These are phyloP conservation scores for Lindbergichthys nudifrons DNA, from an alignment of 2,797 vertebrate species.

Conservation along the genomic window DNA sequence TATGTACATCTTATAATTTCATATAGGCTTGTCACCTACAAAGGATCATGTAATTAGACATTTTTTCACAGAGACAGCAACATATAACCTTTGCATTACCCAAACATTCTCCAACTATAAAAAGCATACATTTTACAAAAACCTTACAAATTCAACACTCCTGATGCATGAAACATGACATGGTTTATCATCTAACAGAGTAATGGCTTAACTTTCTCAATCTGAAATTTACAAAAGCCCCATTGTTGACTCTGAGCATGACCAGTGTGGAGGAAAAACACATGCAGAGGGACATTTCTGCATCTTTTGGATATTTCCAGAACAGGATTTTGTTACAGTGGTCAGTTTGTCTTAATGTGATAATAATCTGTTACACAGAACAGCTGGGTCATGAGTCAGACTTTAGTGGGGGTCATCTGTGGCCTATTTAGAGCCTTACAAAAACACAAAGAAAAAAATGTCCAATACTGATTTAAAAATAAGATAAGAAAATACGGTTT, in stretches of 20 bases:
- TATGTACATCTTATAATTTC: conserved; percentile 65
- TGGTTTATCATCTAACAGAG: not conserved
- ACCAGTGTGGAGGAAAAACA: conserved; percentile 24
- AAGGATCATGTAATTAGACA: conserved; percentile 40
- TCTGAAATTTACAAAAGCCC: conserved; percentile 20
- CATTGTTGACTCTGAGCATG: conserved; percentile 29
- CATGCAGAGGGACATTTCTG: conserved; percentile 24
- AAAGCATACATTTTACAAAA: conserved; percentile 31
- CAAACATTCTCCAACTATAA: conserved; percentile 36
- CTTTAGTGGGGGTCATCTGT: conserved; percentile 52
- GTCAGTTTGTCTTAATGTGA: conserved; percentile 54
- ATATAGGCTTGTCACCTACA: conserved; percentile 58
- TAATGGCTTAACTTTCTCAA: conserved; percentile 28
- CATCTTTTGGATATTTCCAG: conserved; percentile 56
- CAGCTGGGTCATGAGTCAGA: conserved; percentile 59
- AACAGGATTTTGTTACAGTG: conserved; percentile 42
- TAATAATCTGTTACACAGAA: conserved; percentile 47
- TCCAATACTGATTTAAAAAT: conserved; percentile 41
- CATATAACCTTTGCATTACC: conserved; percentile 30
- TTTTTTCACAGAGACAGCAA: conserved; percentile 41
- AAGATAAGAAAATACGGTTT: conserved; percentile 43
- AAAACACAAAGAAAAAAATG: conserved; percentile 48
- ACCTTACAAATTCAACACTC: conserved; percentile 18
- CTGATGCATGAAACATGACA: not conserved
- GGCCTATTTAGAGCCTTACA: conserved; percentile 48